phyloP scores from a whole-genome alignment of 2,888 invertebrate species.

The Tortricodes alternella region DNA sequence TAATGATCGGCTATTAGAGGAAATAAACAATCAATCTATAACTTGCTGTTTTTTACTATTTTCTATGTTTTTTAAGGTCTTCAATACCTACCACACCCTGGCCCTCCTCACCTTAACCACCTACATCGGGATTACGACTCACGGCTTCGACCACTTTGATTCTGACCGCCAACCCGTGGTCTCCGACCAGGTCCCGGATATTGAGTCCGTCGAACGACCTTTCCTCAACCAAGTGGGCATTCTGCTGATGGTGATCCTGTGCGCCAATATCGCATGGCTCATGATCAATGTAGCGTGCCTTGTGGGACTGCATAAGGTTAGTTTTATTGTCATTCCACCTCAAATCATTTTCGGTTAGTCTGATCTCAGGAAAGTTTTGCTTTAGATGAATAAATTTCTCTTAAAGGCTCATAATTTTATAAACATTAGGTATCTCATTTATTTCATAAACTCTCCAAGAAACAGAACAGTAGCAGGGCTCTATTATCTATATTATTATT shows the following conservation, averaged over 20 bases:
- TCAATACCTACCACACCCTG: conserved; percentile 44
- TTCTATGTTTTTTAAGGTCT: conserved; percentile 38
- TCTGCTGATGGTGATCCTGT: conserved; percentile 40
- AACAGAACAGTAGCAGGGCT: no score
- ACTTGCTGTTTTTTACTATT: no score
- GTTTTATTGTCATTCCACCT: no score
- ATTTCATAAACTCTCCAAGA: no score
- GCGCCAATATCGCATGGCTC: conserved; percentile 46
- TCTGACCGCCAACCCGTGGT: conserved; percentile 16
- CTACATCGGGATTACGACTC: conserved; percentile 41
- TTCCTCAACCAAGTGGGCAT: conserved; percentile 39
- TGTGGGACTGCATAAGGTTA: conserved; percentile 53
- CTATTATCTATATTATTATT: no score
- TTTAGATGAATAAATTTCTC: no score
- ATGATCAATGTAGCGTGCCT: conserved; percentile 48
- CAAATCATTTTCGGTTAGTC: no score
- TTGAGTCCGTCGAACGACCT: conserved; percentile 35
- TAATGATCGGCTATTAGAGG: no score
- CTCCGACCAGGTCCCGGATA: conserved; percentile 29
- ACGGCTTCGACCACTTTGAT: conserved; percentile 48
- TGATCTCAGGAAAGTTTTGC: no score
- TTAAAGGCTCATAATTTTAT: no score
- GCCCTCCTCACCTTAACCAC: conserved; percentile 38
- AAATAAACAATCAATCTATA: no score
- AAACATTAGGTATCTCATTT: no score